phyloP scores from a whole-genome alignment of 2,797 vertebrate genomes.

The Anguilla pacifica region DNA sequence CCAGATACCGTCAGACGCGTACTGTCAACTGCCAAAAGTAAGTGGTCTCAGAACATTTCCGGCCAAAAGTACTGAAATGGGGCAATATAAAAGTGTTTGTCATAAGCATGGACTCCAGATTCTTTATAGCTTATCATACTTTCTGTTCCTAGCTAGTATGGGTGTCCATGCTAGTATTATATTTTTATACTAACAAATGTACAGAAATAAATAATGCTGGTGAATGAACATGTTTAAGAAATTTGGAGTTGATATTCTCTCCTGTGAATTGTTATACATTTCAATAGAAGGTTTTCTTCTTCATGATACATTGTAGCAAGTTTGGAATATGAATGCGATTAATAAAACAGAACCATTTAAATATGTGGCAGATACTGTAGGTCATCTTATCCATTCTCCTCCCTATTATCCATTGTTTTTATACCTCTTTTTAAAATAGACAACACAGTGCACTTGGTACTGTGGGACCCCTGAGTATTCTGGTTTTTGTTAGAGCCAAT shows the following conservation, averaged over 20 bases:
- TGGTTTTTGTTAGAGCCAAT: too few relatives aligned
- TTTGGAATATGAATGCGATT: neutral
- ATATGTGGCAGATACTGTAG: neutral
- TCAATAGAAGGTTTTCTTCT: neutral
- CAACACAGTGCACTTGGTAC: too few relatives aligned
- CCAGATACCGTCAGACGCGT: neutral
- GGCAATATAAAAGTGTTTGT: neutral
- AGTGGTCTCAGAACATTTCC: neutral
- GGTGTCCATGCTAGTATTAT: too few relatives aligned
- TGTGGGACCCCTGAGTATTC: too few relatives aligned
- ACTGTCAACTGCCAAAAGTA: neutral
- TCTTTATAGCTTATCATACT: neutral
- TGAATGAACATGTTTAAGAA: neutral
- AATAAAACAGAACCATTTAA: neutral
- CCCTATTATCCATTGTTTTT: too few relatives aligned
- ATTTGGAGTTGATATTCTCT: neutral
- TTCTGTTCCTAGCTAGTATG: neutral
- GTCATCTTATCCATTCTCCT: neutral
- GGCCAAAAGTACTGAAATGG: neutral
- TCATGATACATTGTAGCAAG: neutral
- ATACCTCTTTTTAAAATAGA: too few relatives aligned
- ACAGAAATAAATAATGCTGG: neutral
- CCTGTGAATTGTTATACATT: neutral
- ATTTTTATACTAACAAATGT: neutral
- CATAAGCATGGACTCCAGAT: neutral